Percentiles rank a stretch among this genome's conserved stretches.
phyloP scores from a whole-genome alignment of 1,140 invertebrate genomes.

The Muscidifurax raptorellus region DNA sequence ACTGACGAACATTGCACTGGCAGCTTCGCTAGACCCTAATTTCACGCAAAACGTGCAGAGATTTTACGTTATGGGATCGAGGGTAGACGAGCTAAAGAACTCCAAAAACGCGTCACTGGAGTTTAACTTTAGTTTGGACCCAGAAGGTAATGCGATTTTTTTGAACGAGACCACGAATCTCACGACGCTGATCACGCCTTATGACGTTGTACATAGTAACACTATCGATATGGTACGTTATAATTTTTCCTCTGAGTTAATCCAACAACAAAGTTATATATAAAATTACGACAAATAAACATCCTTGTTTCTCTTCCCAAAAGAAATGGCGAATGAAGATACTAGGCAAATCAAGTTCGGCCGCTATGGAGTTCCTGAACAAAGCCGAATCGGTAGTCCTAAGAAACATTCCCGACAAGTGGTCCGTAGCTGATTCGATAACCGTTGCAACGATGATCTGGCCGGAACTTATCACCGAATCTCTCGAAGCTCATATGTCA shows the following conservation, averaged over 20 bases:
- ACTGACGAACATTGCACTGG: constrained; percentile 80
- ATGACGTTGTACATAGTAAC: not conserved
- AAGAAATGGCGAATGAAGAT: constrained; percentile 71
- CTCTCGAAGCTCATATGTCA: constrained; percentile 49
- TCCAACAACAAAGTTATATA: not conserved
- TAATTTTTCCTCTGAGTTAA: too few relatives aligned
- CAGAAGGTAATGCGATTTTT: constrained; percentile 78
- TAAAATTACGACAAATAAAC: not conserved
- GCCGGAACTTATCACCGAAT: constrained; percentile 57
- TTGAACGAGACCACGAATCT: constrained; percentile 61
- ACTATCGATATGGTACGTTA: not conserved
- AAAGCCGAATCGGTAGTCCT: constrained; percentile 64
- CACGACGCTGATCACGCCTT: not conserved
- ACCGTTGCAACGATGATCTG: constrained; percentile 61
- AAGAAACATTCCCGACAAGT: constrained; percentile 50
- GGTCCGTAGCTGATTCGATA: constrained; percentile 65
- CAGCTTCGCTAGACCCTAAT: constrained; percentile 76
- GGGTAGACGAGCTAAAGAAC: constrained; percentile 62
- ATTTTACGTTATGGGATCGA: constrained; percentile 80
- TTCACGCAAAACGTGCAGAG: constrained; percentile 75
- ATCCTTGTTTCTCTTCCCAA: not conserved
- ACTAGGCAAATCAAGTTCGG: constrained; percentile 66
- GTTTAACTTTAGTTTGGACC: constrained; percentile 83
- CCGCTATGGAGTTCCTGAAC: constrained; percentile 70
- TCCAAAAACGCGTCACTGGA: constrained; percentile 74